Base-by-base conservation (phyloP, 2,113 vertebrate genomes). In the Periophthalmus modestus region DNA sequence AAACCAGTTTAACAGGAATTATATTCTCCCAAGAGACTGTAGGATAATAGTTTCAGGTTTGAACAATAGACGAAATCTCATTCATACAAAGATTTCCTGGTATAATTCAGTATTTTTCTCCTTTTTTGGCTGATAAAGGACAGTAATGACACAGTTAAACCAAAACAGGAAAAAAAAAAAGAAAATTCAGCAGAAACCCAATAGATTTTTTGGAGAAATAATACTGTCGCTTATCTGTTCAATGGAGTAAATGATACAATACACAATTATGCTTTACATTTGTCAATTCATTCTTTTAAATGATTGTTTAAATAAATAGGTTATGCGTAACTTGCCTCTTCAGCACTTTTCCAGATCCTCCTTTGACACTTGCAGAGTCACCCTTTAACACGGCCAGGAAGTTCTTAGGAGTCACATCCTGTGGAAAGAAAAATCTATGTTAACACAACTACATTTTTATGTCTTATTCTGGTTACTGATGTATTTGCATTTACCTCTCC, bases 361-460 rank as follows among this genome's bases (percentile, higher is more conserved):
- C 95, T 67, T 93, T 96, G 69, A 96, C 66, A 10, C 88, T 91
- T 48, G 94, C 87, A 0, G 54, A 75, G 48, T 99, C 95, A 0
- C 98, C 98, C 89, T 92, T 95, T 84, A 99, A 87, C 82, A 99
- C 95, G 0, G 96, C 96, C 82, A 99, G 93, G 91, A 99, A 98
- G 84, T 96, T 97, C 23, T 94, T 66, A 7, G 98, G 95, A n/a
- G 95, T 98, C 78, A 99, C 98, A 63, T 92, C 92, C 97, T 98
- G 70, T 43, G 74, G 73, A 71, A 66, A 67, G 0, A 36, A n/a
- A 36, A 71, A 21, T 5, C 5, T 43, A 1, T 39, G 7, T 70
- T 21, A 74, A 21, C 62, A 43, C 59, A 34, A 62, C 6, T 34
- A 16, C 18, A 5, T 18, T 28, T 62, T 2, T 34, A 16, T 9